Base-by-base conservation (phyloP, 2,113 vertebrate species). In the Gobius niger region DNA sequence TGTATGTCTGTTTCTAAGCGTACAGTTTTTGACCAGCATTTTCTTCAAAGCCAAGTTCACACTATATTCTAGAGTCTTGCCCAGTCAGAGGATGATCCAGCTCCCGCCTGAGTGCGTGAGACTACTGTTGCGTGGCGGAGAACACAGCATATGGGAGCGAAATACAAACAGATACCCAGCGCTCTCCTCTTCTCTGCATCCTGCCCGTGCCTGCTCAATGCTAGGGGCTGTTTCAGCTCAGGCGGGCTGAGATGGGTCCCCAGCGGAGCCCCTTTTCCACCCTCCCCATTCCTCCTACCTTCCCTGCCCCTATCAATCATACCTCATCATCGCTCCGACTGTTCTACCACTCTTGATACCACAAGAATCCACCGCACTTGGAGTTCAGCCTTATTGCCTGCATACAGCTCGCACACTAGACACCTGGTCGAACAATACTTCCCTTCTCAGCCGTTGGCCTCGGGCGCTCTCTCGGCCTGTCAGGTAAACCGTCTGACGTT, bases 81-180 rank as follows among this genome's bases (percentile, higher is more conserved):
- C 82, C 68, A 84, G 72, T 66, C 73, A 87, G 87, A 85, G 83
- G 80, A 87, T 83, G 80, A 53, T 87, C 80, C 77, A 6, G 80
- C 85, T 65, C 69, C 76, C 71, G 87, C 85, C 78, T 89, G 87
- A 88, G 87, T 88, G 87, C 82, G 82, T 80, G 75, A 78, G 87
- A 77, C 87, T 80, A 80, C 83, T 83, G 87, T 85, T 85, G 87
- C 89, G 83, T 84, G 80, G 83, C 85, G 76, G 80, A 85, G 75
- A 78, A 83, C 82, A 78, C 71, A 72, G 77, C 87, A 86, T 87
- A 87, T 81, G 86, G 87, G 78, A 73, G 66, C 73, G 82, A 89
- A 84, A 89, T 87, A 86, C 85, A 85, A 88, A 85, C 78, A 77
- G 47, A 49, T 14, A 14, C 82, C 72, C 77, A 76, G 81, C 73